A percentile compares a stretch with the other conserved stretches of the same genome.
phyloP scores from a whole-genome alignment of 2,888 invertebrate species.

The Helicoverpa assulta region DNA sequence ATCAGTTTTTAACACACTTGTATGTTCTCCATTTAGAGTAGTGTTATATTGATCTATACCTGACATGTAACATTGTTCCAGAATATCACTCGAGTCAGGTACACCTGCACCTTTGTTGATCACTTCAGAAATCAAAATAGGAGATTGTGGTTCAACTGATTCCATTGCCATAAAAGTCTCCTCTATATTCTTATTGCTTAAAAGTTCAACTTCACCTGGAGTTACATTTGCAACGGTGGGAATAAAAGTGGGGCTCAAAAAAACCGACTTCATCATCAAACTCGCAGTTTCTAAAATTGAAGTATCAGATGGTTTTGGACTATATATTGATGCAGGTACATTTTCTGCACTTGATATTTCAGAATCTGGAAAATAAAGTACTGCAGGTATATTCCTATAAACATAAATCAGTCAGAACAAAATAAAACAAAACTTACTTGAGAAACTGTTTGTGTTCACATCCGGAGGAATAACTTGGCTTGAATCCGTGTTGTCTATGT shows the following conservation, averaged over 20 bases:
- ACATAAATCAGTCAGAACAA: not conserved
- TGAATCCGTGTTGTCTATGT: conserved; percentile 66
- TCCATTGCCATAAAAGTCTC: conserved; percentile 6
- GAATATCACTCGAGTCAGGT: conserved; percentile 5
- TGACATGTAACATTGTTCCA: conserved; percentile 11
- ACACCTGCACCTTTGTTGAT: conserved; percentile 9
- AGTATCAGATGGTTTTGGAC: conserved; percentile 58
- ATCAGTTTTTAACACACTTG: conserved; percentile 5
- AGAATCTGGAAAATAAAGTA: conserved; percentile 36
- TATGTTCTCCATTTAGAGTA: conserved; percentile 17
- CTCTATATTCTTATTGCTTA: conserved; percentile 39
- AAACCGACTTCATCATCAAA: conserved; percentile 83
- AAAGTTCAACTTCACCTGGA: conserved; percentile 69
- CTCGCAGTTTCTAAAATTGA: conserved; percentile 83
- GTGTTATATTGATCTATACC: conserved; percentile 10
- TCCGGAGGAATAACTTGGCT: conserved; percentile 21
- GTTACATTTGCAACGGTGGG: conserved; percentile 64
- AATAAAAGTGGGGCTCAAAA: conserved; percentile 83
- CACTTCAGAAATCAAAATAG: conserved; percentile 10
- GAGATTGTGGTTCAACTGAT: conserved; percentile 10
- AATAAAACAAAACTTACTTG: conserved; percentile 48
- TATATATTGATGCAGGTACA: conserved; percentile 1
- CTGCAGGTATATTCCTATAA: not conserved
- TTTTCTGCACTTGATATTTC: conserved; percentile 20
- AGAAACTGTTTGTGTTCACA: not conserved